A percentile compares a stretch with the other conserved stretches of the same genome.
phyloP scores from a whole-genome alignment of 2,888 invertebrate species.

The Melinaea menophilus region DNA sequence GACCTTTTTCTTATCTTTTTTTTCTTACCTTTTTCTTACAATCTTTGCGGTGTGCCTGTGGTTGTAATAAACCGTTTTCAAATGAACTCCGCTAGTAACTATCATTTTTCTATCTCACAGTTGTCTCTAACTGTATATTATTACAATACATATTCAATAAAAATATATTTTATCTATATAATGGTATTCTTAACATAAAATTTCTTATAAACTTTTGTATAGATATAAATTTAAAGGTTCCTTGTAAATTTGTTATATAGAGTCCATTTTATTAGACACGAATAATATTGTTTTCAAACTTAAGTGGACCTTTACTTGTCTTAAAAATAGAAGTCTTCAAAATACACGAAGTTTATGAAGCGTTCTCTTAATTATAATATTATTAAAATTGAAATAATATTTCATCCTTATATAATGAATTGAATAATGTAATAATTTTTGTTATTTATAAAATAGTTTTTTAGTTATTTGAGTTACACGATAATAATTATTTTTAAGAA shows the following conservation, averaged over 20 bases:
- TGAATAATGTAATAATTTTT: background rate
- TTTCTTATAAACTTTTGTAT: no score
- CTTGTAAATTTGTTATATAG: no score
- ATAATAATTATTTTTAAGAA: no score
- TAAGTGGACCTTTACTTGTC: slow-evolving; percentile 1
- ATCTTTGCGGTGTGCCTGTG: slow-evolving; percentile 35
- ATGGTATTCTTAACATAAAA: no score
- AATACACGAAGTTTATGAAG: slow-evolving; percentile 15
- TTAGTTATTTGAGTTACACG: no score
- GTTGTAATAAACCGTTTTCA: slow-evolving; percentile 27
- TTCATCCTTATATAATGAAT: background rate
- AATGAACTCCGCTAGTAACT: slow-evolving; percentile 21
- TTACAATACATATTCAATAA: no score
- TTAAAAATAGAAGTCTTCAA: background rate
- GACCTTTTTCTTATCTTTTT: slow-evolving; percentile 37
- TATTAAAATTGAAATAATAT: background rate
- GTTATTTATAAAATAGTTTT: no score
- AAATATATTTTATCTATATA: no score
- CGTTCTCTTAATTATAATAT: slow-evolving; percentile 15
- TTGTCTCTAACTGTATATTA: no score
- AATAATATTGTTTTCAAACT: slow-evolving; percentile 1
- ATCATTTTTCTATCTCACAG: background rate
- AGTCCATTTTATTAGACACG: no score
- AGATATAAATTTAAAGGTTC: no score
- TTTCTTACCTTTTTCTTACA: no score